These are phyloP conservation scores for Pseudoips prasinana DNA, from an alignment of 2,888 invertebrate species.

Conservation along the genomic window DNA sequence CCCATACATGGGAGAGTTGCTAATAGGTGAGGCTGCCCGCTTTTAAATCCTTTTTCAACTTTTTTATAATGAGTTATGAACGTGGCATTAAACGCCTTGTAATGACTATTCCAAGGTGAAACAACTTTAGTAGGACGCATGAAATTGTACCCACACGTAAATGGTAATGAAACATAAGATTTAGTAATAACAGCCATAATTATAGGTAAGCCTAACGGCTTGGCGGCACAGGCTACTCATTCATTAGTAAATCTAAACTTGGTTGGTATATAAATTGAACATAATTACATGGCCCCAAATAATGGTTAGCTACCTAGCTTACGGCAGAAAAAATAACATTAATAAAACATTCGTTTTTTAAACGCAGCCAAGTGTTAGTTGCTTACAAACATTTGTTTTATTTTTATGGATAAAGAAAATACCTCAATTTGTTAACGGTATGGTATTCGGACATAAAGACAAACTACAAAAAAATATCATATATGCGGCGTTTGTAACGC, in stretches of 20 bases:
- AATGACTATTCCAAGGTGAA: conserved; percentile 23
- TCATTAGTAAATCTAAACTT: conserved; percentile 22
- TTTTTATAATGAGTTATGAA: conserved; percentile 20
- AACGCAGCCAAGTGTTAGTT: too few relatives aligned
- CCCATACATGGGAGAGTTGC: conserved; percentile 56
- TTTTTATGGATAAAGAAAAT: too few relatives aligned
- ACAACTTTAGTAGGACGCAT: conserved; percentile 24
- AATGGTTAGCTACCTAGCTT: too few relatives aligned
- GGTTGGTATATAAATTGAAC: conserved; percentile 6
- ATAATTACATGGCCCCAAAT: conserved; percentile 13
- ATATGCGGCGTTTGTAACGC: too few relatives aligned
- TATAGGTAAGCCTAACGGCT: conserved; percentile 10
- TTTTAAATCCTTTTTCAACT: conserved; percentile 45
- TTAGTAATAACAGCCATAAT: conserved; percentile 24
- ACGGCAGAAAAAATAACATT: too few relatives aligned
- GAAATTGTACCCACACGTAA: conserved; percentile 23
- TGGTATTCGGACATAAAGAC: too few relatives aligned
- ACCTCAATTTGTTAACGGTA: too few relatives aligned
- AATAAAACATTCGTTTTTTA: too few relatives aligned
- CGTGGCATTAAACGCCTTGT: conserved; percentile 16
- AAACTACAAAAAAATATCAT: too few relatives aligned
- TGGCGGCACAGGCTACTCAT: conserved; percentile 14
- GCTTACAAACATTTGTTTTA: too few relatives aligned
- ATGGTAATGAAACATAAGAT: conserved; percentile 18
- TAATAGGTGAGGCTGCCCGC: conserved; percentile 59